phyloP scores from a whole-genome alignment of 2,888 invertebrate species.

The Sesamia inferens region DNA sequence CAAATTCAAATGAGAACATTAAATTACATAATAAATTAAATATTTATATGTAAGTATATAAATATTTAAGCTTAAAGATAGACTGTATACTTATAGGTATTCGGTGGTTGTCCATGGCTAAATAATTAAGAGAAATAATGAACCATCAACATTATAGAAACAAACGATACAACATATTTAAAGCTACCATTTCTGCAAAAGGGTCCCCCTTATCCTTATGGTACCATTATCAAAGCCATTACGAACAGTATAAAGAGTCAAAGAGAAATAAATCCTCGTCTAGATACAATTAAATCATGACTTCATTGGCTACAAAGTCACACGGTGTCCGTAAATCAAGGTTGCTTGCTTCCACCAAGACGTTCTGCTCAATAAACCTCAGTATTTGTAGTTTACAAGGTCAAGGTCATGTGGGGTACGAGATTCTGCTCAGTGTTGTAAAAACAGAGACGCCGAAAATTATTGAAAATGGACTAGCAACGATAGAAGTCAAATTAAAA shows the following conservation, averaged over 20 bases:
- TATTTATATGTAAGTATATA: no score
- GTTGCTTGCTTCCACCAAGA: constrained; percentile 47
- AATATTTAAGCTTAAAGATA: neutral
- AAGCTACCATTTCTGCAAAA: constrained; percentile 10
- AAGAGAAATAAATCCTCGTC: constrained; percentile 25
- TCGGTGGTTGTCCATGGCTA: neutral
- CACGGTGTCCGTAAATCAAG: constrained; percentile 53
- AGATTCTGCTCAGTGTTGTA: constrained; percentile 15
- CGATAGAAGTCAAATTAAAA: neutral
- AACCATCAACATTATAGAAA: neutral
- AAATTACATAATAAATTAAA: constrained; percentile 11
- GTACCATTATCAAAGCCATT: constrained; percentile 14
- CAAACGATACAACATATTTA: neutral
- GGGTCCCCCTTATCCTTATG: constrained; percentile 16
- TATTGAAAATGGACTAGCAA: neutral
- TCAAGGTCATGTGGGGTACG: constrained; percentile 26
- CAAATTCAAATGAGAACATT: constrained; percentile 27
- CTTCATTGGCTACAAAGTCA: constrained; percentile 47
- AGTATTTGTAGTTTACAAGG: constrained; percentile 51
- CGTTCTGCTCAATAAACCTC: constrained; percentile 49
- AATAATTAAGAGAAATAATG: constrained; percentile 9
- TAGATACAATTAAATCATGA: constrained; percentile 52
- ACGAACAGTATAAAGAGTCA: neutral
- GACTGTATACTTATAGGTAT: neutral
- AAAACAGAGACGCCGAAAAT: constrained; percentile 3